These are phyloP conservation scores for Oscheius sp. DNA, from an alignment of 2,888 invertebrate genomes.

Conservation along the genomic window DNA sequence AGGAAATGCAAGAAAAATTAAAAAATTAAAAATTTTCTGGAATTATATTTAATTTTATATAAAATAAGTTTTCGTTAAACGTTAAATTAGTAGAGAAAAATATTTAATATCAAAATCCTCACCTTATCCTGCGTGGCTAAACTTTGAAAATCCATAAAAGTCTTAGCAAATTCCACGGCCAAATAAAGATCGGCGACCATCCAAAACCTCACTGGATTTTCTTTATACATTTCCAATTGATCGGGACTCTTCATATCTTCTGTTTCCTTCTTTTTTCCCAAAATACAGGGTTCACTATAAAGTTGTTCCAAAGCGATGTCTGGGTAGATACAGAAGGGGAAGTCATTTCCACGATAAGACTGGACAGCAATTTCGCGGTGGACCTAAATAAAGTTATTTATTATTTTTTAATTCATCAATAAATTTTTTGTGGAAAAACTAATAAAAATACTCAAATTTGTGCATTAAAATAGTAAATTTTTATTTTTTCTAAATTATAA, in stretches of 20 bases:
- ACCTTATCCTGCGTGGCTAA: conserved; percentile 48
- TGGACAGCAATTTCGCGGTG: conserved; percentile 37
- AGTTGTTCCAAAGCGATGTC: conserved; percentile 6
- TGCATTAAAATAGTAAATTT: not conserved
- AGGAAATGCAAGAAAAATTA: too few relatives aligned
- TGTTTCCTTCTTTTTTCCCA: not conserved
- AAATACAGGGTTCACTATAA: not conserved
- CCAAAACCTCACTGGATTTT: conserved; percentile 49
- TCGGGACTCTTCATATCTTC: too few relatives aligned
- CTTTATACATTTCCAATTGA: not conserved
- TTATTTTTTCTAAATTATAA: not conserved
- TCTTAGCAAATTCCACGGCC: conserved; percentile 54
- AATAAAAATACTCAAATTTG: too few relatives aligned
- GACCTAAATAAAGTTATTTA: too few relatives aligned
- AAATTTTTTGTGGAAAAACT: too few relatives aligned
- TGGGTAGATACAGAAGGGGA: not conserved
- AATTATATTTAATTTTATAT: too few relatives aligned
- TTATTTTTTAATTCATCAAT: too few relatives aligned
- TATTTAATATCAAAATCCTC: too few relatives aligned
- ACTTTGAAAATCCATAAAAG: conserved; percentile 42
- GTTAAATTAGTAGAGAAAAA: too few relatives aligned
- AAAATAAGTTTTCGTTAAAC: too few relatives aligned
- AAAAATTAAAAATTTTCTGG: too few relatives aligned
- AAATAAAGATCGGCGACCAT: conserved; percentile 53
- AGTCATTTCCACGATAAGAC: not conserved